phyloP scores from a whole-genome alignment of 2,797 vertebrate genomes.

The Pantherophis alleghaniensis region DNA sequence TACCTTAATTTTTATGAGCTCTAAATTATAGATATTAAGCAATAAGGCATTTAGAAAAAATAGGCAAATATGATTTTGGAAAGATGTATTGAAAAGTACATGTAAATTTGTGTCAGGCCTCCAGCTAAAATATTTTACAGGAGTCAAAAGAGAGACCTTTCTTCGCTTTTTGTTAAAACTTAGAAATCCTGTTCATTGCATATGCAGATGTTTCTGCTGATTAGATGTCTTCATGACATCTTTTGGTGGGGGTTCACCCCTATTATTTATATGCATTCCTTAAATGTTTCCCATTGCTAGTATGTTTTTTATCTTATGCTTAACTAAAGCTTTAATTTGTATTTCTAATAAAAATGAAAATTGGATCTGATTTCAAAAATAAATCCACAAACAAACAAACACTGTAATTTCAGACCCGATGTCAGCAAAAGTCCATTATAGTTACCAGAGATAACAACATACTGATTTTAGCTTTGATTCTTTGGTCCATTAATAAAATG shows the following conservation, averaged over 20 bases:
- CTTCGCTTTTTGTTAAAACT: not conserved
- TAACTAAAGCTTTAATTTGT: not conserved
- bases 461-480: not conserved
- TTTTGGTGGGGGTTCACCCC: not conserved
- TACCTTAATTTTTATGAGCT: not conserved
- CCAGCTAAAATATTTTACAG: not conserved
- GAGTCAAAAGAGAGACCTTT: not conserved
- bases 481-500: not conserved
- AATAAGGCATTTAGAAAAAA: not conserved
- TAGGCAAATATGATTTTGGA: not conserved
- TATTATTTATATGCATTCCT: not conserved
- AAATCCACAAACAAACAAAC: not conserved
- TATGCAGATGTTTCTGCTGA: not conserved
- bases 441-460: not conserved
- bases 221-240: not conserved
- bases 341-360: not conserved
- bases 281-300: not conserved
- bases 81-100: not conserved
- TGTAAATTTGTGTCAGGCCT: not conserved
- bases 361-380: not conserved
- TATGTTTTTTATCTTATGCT: not conserved
- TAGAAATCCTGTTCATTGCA: not conserved
- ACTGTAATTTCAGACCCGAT: not conserved
- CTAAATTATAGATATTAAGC: not conserved
- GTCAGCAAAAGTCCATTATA: not conserved